These are phyloP conservation scores for Cheirogaleus major DNA, from an alignment of 2,797 vertebrate genomes.

Conservation along the genomic window DNA sequence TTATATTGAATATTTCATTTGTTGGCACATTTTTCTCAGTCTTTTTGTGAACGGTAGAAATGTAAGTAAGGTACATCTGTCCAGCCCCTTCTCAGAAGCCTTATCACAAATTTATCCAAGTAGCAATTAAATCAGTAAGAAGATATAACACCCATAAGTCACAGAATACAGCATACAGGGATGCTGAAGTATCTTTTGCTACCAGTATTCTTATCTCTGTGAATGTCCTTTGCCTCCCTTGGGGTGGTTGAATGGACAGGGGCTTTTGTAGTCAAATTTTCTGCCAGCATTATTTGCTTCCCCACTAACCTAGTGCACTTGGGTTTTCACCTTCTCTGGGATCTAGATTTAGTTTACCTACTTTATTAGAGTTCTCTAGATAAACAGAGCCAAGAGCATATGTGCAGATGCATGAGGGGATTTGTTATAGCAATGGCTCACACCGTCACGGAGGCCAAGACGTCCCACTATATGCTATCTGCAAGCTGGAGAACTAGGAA, in stretches of 20 bases:
- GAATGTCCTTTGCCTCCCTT: not conserved
- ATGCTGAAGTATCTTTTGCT: not conserved
- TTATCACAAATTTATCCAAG: not conserved
- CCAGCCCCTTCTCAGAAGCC: not conserved
- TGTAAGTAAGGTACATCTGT: not conserved
- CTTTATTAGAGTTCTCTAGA: not conserved
- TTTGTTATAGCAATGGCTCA: not conserved
- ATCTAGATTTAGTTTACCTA: not conserved
- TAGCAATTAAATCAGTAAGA: not conserved
- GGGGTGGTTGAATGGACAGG: not conserved
- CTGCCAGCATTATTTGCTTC: not conserved
- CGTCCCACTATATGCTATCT: too few species aligned
- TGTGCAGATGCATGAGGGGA: too few species aligned
- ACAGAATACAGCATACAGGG: not conserved
- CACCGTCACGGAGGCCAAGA: not conserved
- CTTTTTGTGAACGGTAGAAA: not conserved
- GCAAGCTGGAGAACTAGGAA: not conserved
- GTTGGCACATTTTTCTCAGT: not conserved
- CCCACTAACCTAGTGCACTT: too few species aligned
- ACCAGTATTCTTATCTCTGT: fast-evolving
- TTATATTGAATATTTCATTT: not conserved
- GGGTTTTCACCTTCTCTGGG: not conserved
- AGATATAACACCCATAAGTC: not conserved
- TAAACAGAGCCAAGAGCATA: not conserved
- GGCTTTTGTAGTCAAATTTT: not conserved